Conservation (phyloP, 2,113 vertebrate species). For the Parus major region DNA sequence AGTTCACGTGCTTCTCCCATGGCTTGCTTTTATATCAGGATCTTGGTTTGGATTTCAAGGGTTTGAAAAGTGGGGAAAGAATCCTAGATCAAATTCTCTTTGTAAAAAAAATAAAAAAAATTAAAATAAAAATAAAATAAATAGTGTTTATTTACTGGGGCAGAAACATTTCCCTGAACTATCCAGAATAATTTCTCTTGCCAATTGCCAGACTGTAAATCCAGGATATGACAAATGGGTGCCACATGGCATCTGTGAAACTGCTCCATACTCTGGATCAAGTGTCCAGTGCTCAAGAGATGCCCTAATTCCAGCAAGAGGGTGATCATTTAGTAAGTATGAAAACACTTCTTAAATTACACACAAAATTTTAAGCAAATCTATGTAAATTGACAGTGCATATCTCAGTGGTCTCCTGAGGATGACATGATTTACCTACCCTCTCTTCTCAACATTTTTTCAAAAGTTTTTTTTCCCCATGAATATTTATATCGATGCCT, state of each 20-base stretch:
- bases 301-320: not conserved
- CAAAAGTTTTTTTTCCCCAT: constrained; percentile 64
- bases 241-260: not conserved
- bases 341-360: constrained; percentile 27
- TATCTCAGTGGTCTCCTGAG: constrained; percentile 26
- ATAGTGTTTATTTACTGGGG: not conserved
- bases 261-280: not conserved
- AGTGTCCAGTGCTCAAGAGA: not conserved
- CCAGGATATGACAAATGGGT: not conserved
- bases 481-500: constrained; percentile 75
- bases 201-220: not conserved
- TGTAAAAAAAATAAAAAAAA: not conserved
- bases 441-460: constrained; percentile 57
- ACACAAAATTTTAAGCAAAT: constrained; percentile 49
- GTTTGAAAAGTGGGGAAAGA: not conserved
- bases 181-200: not conserved
- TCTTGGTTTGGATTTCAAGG: not conserved
- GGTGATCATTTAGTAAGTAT: not conserved
- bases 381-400: constrained; percentile 32
- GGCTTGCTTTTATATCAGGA: not conserved
- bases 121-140: no score
- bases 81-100: not conserved
- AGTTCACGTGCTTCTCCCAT: not conserved
- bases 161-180: not conserved
- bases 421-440: constrained; percentile 47